phyloP scores from a whole-genome alignment of 2,888 invertebrate species.

The Lepidonotus clava region DNA sequence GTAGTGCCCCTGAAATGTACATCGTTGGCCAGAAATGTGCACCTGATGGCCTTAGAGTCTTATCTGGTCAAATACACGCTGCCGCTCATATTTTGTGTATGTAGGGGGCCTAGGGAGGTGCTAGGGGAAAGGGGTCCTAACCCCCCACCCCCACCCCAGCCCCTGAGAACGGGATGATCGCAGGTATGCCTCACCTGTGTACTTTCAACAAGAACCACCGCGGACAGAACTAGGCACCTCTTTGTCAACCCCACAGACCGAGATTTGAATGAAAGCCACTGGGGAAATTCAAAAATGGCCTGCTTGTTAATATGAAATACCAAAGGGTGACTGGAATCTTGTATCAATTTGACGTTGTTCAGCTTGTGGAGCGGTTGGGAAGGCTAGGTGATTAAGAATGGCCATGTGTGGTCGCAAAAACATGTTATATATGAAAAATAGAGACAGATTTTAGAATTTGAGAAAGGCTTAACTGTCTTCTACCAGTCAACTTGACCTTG shows the following conservation, averaged over 20 bases:
- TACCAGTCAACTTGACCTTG: too few relatives aligned
- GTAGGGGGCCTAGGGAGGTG: not conserved
- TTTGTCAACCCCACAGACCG: not conserved
- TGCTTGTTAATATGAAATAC: not conserved
- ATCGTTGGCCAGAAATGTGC: not conserved
- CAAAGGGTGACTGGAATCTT: not conserved
- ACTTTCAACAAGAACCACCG: too few relatives aligned
- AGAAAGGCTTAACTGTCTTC: not conserved
- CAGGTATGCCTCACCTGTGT: too few relatives aligned
- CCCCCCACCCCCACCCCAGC: not conserved
- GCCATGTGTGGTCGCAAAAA: not conserved
- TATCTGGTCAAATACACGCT: not conserved
- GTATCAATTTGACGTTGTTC: not conserved
- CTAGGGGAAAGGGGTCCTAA: not conserved
- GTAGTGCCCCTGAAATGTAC: conserved; percentile 49
- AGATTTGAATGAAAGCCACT: not conserved
- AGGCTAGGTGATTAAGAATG: not conserved
- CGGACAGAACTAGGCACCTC: too few relatives aligned
- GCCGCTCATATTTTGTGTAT: conserved; percentile 18
- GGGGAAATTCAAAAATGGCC: not conserved
- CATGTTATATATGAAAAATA: not conserved
- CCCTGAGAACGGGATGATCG: too few relatives aligned
- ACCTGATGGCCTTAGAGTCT: conserved; percentile 33
- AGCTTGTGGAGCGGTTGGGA: not conserved
- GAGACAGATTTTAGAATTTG: not conserved